Evolutionary conservation across 2,113 vertebrate species (phyloP), one percentile per base, ranked within the genome.

Genomic region (Nematolebias whitei): DNA sequence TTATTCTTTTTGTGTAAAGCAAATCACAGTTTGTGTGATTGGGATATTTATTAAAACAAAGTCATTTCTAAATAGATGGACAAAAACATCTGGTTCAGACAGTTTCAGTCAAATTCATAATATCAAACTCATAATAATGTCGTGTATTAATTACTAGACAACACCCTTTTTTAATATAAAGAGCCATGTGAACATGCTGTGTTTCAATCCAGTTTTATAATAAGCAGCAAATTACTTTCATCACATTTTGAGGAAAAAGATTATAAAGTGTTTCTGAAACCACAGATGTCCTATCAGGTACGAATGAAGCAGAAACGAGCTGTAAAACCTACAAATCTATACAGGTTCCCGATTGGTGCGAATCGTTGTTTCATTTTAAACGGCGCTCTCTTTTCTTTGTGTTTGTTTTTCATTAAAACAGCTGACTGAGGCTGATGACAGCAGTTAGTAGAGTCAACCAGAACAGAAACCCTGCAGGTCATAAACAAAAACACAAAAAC

Each of bases 361-460:
- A 32, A 16, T 47, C 12, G 51, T 13, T 12, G 1, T 7, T n/a
- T 58, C 35, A 65, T 55, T 19, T 60, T 1, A 22, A 51, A 50
- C 23, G 1, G 7, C 26, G 10, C 47, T 24, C 32, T 15, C 44
- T 23, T 52, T 61, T 23, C 18, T n/a, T 32, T n/a, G 16, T 57
- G 64, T 57, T 41, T 29, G 13, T 57, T 54, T 71, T 43, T 29
- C 9, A 24, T 18, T 43, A 57, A 56, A 57, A 39, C 6, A 13
- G 14, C 39, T 32, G 48, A 9, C 12, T 51, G 29, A 20, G 39
- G 45, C 45, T 44, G 24, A 47, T 60, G 41, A 54, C 45, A 53
- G 45, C n/a, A 23, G 55, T 5, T 20, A 52, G 35, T 20, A 52
- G 35, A 63, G 0, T 23, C 45, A 45, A 49, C 26, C 18, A 39